Evolutionary conservation across 2,797 vertebrate genomes (phyloP), one percentile per base, ranked within the genome.

Genomic region (Oophaga sylvatica): DNA sequence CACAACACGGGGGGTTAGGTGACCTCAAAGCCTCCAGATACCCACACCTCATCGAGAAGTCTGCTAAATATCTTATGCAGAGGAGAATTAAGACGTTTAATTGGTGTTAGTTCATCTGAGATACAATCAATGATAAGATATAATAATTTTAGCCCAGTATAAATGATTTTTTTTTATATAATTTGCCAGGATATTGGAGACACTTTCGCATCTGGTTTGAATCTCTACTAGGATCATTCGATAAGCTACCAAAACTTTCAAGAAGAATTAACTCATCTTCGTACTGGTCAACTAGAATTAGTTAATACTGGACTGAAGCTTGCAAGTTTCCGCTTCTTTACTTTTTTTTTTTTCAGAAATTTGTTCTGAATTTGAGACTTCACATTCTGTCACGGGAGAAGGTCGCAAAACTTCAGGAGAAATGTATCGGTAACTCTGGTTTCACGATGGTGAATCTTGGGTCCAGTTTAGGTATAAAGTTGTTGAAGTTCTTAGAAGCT

Each of bases 401-500:
- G 5, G 35, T 13, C 67, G 17, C 71, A 20, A 20, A 0, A 0
- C 73, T 88, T 95, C 90, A 95, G 94, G 96, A 97, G 31, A 95
- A 94, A 86, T 95, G 94, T 80, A 96, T 90, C 0, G 96, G 94
- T 31, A 92, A 90, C 87, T 95, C 95, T 85, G 95, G 93, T 80
- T 91, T 91, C 67, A 94, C 91, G 8, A 94, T 88, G 7, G 93
- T 95, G 80, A 94, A 97, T 91, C 95, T 95, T 84, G 98, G 96
- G 93, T 99, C 97, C 92, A 99, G 94, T 91, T 94, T 96, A 83
- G 97, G 98, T 0, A 93, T 93, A 91, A 97, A 98, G 93, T 94
- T 95, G 91, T 95, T 94, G 93, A 99, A 99, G 90, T 97, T 91
- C 93, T 94, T 96, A 80, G 98, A 99, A 41, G 98, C 97, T 90